Evolutionary conservation across 1,140 invertebrate genomes (phyloP).

Genomic region (Tetranychus cinnabarinus): DNA sequence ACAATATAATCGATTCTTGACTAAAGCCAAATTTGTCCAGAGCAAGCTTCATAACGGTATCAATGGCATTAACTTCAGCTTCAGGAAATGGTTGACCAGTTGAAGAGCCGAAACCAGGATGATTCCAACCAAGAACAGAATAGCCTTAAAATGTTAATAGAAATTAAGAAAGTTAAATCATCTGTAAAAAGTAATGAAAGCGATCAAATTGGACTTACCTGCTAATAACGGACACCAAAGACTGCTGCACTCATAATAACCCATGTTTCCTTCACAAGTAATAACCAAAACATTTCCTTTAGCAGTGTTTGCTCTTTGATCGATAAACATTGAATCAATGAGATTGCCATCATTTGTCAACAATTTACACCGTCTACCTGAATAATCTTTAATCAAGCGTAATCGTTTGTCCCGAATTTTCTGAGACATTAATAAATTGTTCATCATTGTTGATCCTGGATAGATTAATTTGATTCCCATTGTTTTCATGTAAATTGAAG

Average conservation of each 20-base stretch:
- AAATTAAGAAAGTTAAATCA: too few relatives aligned
- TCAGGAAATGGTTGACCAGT: conserved; percentile 53
- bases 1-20: conserved; percentile 59
- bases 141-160: conserved; percentile 23
- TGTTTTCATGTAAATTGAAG: conserved; percentile 52
- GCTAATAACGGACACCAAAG: conserved; percentile 55
- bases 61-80: conserved; percentile 69
- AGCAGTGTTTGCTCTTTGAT: conserved; percentile 31
- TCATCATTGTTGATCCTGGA: conserved; percentile 52
- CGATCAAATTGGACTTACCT: conserved; percentile 21
- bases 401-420: conserved; percentile 12
- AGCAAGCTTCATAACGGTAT: conserved; percentile 79
- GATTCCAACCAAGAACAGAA: conserved; percentile 91
- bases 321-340: conserved; percentile 73
- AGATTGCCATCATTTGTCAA: conserved; percentile 51
- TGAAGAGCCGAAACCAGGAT: conserved; percentile 81
- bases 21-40: conserved; percentile 53
- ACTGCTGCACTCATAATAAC: conserved; percentile 89
- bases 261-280: conserved; percentile 87
- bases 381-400: conserved; percentile 20
- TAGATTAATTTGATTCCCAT: conserved; percentile 74
- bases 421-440: conserved; percentile 33
- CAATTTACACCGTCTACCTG: conserved; percentile 50
- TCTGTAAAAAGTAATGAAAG: too few relatives aligned
- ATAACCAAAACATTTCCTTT: conserved; percentile 52